Evolutionary conservation across 2,888 invertebrate genomes (phyloP).

Genomic region (Drosophila neotestacea): DNA sequence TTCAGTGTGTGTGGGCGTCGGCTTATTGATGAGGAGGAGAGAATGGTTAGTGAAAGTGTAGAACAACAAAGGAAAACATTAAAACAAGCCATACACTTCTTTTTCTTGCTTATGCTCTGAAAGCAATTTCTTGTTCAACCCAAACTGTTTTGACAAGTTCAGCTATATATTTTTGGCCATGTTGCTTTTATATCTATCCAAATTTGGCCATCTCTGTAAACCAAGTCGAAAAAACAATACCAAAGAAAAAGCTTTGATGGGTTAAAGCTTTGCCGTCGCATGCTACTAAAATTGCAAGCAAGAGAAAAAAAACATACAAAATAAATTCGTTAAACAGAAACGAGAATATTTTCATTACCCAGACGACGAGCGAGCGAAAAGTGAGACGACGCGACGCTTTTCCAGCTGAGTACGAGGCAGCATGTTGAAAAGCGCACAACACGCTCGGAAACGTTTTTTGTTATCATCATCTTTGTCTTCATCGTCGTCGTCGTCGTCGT

Average conservation of each 20-base stretch:
- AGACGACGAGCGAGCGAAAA: constrained; percentile 44
- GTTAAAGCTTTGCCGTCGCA: constrained; percentile 37
- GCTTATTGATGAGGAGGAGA: background rate
- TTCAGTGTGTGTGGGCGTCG: constrained; percentile 30
- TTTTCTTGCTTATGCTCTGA: too few relatives aligned
- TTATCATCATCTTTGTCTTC: constrained; percentile 33
- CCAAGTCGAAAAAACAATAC: constrained; percentile 19
- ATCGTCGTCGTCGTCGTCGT: constrained; percentile 26
- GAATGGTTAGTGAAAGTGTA: constrained; percentile 34
- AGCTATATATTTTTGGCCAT: constrained; percentile 4
- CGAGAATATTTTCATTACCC: constrained; percentile 50
- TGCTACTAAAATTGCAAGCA: constrained; percentile 47
- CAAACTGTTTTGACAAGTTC: background rate
- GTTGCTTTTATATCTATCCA: background rate
- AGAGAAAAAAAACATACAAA: constrained; percentile 13
- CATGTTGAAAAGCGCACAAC: constrained; percentile 76
- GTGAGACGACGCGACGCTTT: constrained; percentile 51
- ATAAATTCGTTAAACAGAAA: constrained; percentile 8
- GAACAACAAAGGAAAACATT: constrained; percentile 16
- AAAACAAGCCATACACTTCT: background rate
- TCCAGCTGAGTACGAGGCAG: constrained; percentile 74
- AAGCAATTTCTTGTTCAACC: background rate
- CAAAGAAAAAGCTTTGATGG: constrained; percentile 38
- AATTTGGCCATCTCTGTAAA: constrained; percentile 7
- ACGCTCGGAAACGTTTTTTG: constrained; percentile 52